Conservation (phyloP, 1,140 invertebrate species). For the Cataglyphis hispanica region DNA sequence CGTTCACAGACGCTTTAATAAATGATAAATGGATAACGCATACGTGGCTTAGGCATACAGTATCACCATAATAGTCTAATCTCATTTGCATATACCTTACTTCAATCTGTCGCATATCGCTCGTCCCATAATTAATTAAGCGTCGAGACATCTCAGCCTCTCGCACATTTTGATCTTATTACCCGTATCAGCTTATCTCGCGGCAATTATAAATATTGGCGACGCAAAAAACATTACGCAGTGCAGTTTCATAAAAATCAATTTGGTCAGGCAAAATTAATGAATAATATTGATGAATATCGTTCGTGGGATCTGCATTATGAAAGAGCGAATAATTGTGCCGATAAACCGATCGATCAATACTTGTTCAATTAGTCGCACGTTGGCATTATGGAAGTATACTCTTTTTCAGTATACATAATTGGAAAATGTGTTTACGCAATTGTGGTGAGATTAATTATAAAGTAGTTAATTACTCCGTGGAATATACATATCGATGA, state of each 20-base stretch:
- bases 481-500: no score
- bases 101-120: slow-evolving; percentile 45
- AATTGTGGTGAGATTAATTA: not conserved
- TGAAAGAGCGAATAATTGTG: not conserved
- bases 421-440: not conserved
- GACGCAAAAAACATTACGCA: not conserved
- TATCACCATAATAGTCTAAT: slow-evolving; percentile 45
- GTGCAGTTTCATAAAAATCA: slow-evolving; percentile 16
- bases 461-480: not conserved
- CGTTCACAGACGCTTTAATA: not conserved
- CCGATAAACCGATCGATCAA: not conserved
- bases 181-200: not conserved
- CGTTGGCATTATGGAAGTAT: not conserved
- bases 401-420: not conserved
- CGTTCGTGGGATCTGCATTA: slow-evolving; percentile 15
- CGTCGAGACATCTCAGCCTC: slow-evolving; percentile 14
- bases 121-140: slow-evolving; percentile 49
- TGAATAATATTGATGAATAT: slow-evolving; percentile 62
- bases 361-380: slow-evolving; percentile 46
- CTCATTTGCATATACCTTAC: slow-evolving; percentile 51
- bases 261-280: slow-evolving; percentile 22
- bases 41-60: slow-evolving; percentile 8
- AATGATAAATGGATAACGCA: slow-evolving; percentile 21
- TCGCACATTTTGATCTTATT: slow-evolving; percentile 48
- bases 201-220: slow-evolving; percentile 15